Evolutionary conservation across 2,113 vertebrate species (phyloP).

Genomic region (Petrocephalus zakoni): DNA sequence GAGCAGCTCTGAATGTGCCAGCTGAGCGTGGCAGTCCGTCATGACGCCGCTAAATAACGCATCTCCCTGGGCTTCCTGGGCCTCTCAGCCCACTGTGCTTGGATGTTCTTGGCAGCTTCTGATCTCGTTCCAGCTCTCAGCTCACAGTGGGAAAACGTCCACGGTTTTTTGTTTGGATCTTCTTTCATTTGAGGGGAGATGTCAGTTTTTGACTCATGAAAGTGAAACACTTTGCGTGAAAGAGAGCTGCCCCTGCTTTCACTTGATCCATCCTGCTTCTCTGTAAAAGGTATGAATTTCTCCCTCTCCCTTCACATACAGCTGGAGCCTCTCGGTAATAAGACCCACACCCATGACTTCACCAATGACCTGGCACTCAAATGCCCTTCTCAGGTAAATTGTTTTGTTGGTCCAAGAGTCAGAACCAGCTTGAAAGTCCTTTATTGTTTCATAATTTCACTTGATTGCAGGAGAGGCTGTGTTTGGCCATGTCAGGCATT

Average conservation of each 20-base stretch:
- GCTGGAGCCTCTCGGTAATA: slow-evolving; percentile 77
- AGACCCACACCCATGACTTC: slow-evolving; percentile 67
- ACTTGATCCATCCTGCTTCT: neutral
- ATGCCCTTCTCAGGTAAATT: slow-evolving; percentile 75
- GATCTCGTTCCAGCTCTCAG: neutral
- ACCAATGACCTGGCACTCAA: slow-evolving; percentile 44
- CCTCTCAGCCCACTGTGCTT: neutral
- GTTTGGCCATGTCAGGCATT: neutral
- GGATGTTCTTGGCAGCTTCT: neutral
- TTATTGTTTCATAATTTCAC: neutral
- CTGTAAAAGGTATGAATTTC: neutral
- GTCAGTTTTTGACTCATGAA: neutral
- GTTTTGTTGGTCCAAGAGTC: neutral
- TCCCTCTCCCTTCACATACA: slow-evolving; percentile 34
- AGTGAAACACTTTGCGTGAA: neutral
- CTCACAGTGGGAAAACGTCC: neutral
- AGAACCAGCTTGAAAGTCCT: neutral
- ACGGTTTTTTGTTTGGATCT: neutral
- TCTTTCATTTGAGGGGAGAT: neutral
- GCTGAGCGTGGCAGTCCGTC: neutral
- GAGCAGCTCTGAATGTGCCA: neutral
- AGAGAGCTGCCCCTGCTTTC: neutral
- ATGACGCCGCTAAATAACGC: neutral
- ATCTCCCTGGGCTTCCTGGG: neutral
- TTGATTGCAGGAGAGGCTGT: neutral